Conservation (phyloP, 2,888 invertebrate genomes). For the Dysmachus trigonus region DNA sequence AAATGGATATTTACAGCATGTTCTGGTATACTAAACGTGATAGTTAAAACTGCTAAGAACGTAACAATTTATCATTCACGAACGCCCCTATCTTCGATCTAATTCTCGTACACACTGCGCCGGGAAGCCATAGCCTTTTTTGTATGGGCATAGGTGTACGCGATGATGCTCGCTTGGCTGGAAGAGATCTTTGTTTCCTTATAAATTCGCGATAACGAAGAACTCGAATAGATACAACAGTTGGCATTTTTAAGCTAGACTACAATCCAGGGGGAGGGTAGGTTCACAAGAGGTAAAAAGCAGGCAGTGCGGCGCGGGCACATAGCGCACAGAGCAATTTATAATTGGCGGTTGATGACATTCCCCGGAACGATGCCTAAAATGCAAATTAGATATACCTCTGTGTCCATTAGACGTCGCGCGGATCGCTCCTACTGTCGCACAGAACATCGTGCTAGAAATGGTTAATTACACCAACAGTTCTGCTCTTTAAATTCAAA, state of each 20-base stretch:
- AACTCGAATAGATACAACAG: slow-evolving; percentile 31
- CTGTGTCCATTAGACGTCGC: slow-evolving; percentile 3
- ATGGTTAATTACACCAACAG: slow-evolving; percentile 30
- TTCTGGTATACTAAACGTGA: slow-evolving; percentile 49
- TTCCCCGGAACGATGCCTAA: slow-evolving; percentile 47
- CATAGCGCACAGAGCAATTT: slow-evolving; percentile 47
- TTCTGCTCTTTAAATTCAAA: slow-evolving; percentile 37
- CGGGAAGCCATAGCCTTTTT: background rate
- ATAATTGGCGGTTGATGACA: slow-evolving; percentile 49
- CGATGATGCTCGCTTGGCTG: slow-evolving; percentile 9
- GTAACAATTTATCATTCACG: slow-evolving; percentile 50
- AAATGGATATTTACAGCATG: slow-evolving; percentile 49
- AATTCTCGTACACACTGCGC: slow-evolving; percentile 42
- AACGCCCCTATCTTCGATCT: slow-evolving; percentile 50
- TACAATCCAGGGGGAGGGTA: background rate
- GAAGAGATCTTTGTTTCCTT: slow-evolving; percentile 28
- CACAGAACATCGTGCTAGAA: slow-evolving; percentile 22
- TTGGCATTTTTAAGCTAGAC: background rate
- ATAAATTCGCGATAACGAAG: slow-evolving; percentile 35
- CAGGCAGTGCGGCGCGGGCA: background rate
- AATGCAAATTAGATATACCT: slow-evolving; percentile 45
- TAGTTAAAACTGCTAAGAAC: slow-evolving; percentile 50
- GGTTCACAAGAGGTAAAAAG: slow-evolving; percentile 22
- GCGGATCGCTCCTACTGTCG: background rate
- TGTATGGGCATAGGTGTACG: slow-evolving; percentile 24